These are phyloP conservation scores for Zeugodacus cucurbitae DNA, from an alignment of 1,140 invertebrate genomes.

Conservation along the genomic window DNA sequence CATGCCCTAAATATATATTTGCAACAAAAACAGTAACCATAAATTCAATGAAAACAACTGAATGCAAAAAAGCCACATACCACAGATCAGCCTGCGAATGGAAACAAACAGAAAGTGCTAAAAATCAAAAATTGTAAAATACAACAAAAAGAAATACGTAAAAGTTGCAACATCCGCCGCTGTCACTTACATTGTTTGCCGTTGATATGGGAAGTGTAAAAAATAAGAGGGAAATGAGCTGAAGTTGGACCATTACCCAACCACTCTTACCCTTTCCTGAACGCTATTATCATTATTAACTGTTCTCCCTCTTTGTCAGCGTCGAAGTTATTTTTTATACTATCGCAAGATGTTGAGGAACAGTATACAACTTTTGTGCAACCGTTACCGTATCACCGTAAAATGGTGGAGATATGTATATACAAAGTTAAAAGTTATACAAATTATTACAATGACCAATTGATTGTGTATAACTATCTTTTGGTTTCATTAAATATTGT, in stretches of 20 bases:
- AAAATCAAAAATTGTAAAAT: not conserved
- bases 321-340: not conserved
- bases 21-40: conserved; percentile 36
- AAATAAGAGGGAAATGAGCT: not conserved
- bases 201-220: not conserved
- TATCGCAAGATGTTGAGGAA: not conserved
- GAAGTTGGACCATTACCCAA: not conserved
- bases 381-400: not conserved
- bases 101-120: not conserved
- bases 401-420: not conserved
- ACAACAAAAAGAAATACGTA: not conserved
- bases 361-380: not conserved
- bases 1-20: conserved; percentile 39
- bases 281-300: not conserved
- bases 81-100: not conserved
- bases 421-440: not conserved
- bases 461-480: no score
- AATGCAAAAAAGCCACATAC: conserved; percentile 28
- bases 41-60: conserved; percentile 45
- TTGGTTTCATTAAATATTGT: no score
- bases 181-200: not conserved
- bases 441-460: no score
- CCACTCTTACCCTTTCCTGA: not conserved
- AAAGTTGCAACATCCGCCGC: conserved; percentile 12
- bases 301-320: conserved; percentile 4